Evolutionary conservation across 1,140 invertebrate species (phyloP), one percentile per base, ranked within the genome.

Genomic region (Eupristina koningsbergeri): DNA sequence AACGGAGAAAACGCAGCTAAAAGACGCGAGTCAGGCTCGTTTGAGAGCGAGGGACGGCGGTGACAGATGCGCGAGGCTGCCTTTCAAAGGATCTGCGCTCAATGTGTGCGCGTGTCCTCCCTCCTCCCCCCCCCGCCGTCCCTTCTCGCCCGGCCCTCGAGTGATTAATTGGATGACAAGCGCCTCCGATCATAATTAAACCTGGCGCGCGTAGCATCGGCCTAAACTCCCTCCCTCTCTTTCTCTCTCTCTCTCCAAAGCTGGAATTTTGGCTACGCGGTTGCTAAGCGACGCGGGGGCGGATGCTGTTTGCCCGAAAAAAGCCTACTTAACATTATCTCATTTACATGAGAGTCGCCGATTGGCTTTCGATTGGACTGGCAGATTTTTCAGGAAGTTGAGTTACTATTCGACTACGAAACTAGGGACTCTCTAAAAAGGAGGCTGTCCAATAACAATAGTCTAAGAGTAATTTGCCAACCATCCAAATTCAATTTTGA

Each of bases 21-120:
- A 47, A 39, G 50, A 31, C 15, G 34, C 29, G 71, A n/a, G n/a
- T n/a, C n/a, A n/a, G n/a, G n/a, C n/a, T n/a, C n/a, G n/a, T 45
- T 45, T 45, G 41, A n/a, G 71, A 74, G 26, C 53, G 22, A 58
- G 76, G 39, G 22, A 31, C 29, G n/a, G 2, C 29, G n/a, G 53
- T 63, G 80, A 81, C 80, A 81, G 80, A 81, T 73, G 80, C 69
- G 22, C 50, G 50, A 53, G 13, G 8, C 17, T 50, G 47, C 9
- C 26, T 58, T 58, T 13, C 2, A 22, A 26, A 2, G 13, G 53
- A 58, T 58, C 22, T 26, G 22, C 53, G 22, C 53, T 2, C 22
- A 17, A 50, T 50, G 8, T 50, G n/a, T n/a, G n/a, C n/a, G n/a
- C n/a, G n/a, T n/a, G n/a, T n/a, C n/a, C n/a, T n/a, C n/a, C 47